Conservation (phyloP, 2,113 vertebrate species). For the Daubentonia madagascariensis region DNA sequence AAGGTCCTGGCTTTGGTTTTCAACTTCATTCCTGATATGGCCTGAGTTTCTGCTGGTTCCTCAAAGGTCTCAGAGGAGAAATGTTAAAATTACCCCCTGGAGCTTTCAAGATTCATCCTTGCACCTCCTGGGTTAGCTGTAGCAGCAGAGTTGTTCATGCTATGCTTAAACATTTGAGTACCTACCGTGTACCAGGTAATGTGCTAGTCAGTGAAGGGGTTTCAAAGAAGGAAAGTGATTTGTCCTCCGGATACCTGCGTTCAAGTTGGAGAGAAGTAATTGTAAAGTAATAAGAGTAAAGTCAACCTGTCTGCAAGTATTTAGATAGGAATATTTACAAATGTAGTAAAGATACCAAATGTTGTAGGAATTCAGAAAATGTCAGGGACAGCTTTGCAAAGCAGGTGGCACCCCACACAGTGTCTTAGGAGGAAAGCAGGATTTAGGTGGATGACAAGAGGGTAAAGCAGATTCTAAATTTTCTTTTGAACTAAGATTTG, state of each 20-base stretch:
- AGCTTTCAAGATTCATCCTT: background rate
- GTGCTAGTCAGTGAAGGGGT: background rate
- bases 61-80: background rate
- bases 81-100: background rate
- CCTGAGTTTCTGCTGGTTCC: background rate
- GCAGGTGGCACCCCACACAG: rapidly evolving
- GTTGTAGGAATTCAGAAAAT: background rate
- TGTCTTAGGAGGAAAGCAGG: background rate
- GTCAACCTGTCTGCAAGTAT: background rate
- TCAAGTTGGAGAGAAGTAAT: background rate
- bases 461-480: background rate
- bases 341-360: background rate
- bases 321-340: background rate
- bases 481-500: conserved; percentile 36
- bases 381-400: background rate
- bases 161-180: background rate
- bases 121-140: background rate
- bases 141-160: background rate
- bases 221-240: background rate
- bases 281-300: background rate
- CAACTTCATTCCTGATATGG: background rate
- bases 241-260: background rate
- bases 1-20: background rate
- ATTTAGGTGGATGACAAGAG: background rate
- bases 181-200: background rate